phyloP scores from a whole-genome alignment of 1,140 invertebrate genomes.

The Papilio glaucus region DNA sequence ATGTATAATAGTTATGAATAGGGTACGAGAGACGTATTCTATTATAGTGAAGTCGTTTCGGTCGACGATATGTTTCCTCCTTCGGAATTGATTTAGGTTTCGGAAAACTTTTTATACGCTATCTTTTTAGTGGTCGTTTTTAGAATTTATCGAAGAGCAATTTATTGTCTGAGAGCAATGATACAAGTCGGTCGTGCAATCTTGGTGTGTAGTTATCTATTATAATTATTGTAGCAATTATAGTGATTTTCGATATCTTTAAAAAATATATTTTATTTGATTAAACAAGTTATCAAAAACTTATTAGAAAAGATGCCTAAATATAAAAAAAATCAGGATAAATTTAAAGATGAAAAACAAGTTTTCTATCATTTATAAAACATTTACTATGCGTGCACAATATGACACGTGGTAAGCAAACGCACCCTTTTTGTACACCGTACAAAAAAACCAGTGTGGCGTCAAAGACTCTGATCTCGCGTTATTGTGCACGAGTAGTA shows the following conservation, averaged over 20 bases:
- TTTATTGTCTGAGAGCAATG: slow-evolving; percentile 52
- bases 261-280: slow-evolving; percentile 18
- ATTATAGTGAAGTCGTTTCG: slow-evolving; percentile 52
- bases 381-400: no score
- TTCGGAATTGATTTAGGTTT: slow-evolving; percentile 49
- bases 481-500: no score
- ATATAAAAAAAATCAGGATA: not conserved
- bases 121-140: slow-evolving; percentile 43
- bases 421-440: no score
- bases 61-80: slow-evolving; percentile 49
- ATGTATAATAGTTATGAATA: slow-evolving; percentile 63
- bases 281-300: slow-evolving; percentile 5
- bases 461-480: no score
- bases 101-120: slow-evolving; percentile 29
- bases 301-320: slow-evolving; percentile 29
- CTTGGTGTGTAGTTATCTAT: slow-evolving; percentile 63
- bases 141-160: slow-evolving; percentile 6
- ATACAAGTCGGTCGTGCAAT: slow-evolving; percentile 64
- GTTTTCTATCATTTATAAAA: no score
- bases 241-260: slow-evolving; percentile 14
- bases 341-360: slow-evolving; percentile 21
- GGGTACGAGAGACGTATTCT: slow-evolving; percentile 67
- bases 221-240: slow-evolving; percentile 41
- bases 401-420: no score
- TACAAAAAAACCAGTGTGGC: not conserved